phyloP scores from a whole-genome alignment of 2,888 invertebrate genomes.

The Noctua janthe region DNA sequence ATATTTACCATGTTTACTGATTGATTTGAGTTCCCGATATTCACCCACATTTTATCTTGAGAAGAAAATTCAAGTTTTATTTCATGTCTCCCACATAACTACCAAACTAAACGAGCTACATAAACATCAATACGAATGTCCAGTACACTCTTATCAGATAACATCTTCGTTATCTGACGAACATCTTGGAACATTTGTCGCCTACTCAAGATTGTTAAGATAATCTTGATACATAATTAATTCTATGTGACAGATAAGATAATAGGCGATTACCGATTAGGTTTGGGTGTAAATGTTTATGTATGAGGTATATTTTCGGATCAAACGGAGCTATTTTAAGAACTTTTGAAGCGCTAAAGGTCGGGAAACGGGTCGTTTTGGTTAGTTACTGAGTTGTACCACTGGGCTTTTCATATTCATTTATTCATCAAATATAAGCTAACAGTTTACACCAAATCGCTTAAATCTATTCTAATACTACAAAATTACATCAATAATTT shows the following conservation, averaged over 20 bases:
- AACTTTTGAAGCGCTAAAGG: background rate
- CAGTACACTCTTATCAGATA: constrained; percentile 25
- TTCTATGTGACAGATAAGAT: constrained; percentile 36
- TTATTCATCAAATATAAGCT: no score
- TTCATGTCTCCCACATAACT: constrained; percentile 21
- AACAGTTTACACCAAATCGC: no score
- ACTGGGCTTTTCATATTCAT: no score
- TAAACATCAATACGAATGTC: constrained; percentile 37
- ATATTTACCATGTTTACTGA: no score
- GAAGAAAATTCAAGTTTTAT: constrained; percentile 16
- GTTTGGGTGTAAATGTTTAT: constrained; percentile 28
- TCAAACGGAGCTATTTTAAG: constrained; percentile 22
- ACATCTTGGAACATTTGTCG: constrained; percentile 51
- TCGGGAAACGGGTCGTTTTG: background rate
- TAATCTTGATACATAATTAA: constrained; percentile 48
- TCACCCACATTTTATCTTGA: background rate
- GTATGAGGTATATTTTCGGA: constrained; percentile 14
- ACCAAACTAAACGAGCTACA: constrained; percentile 30
- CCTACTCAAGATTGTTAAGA: constrained; percentile 43
- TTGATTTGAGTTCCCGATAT: background rate
- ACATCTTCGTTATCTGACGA: constrained; percentile 44
- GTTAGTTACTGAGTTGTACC: background rate
- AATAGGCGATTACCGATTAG: constrained; percentile 17
- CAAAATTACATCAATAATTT: no score
- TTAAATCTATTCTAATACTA: no score